Base-by-base conservation (phyloP, 2,113 vertebrate species). In the Callorhinus ursinus region DNA sequence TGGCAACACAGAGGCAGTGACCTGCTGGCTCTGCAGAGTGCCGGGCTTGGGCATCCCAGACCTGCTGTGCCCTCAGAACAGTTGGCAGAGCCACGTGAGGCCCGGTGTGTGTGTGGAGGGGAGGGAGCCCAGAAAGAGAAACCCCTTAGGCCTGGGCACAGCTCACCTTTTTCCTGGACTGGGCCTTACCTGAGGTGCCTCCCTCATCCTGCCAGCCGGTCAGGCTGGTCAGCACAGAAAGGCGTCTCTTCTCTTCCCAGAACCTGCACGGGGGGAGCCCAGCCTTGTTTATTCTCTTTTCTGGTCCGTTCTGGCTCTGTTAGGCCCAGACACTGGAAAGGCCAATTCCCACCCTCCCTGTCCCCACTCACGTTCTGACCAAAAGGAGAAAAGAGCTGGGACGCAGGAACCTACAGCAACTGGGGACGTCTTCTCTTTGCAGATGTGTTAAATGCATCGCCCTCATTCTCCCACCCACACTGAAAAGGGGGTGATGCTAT, bases 1-100 rank as follows among this genome's bases (percentile, higher is more conserved):
- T 96, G 94, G 94, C 90, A 95, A 98, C 93, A 5, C 16, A 4
- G 85, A 84, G 85, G 76, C 51, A 53, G n/a, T 14, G 5, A 85
- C 85, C 85, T 93, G 80, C 90, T 92, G 76, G 69, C 69, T 90
- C 90, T 80, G 88, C 21, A 92, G 21, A 80, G 49, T 1, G 1
- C 33, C 8, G 42, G 24, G 6, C 57, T 72, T 31, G 57, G 13
- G 36, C 49, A n/a, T 72, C 74, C 33, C 51, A 51, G 26, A 33
- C 16, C 19, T 21, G 10, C 89, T 69, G 53, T n/a, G 51, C 80
- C 39, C 77, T 61, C 0, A 0, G 49, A 86, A 79, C 77, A 63
- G 46, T 90, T 36, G 53, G 69, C 76, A 61, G 53, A 85, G 55
- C 93, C 87, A 51, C 2, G 2, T 2, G 11, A 79, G 46, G 21